Conservation (phyloP, 2,888 invertebrate species). For the Euproctis similis region DNA sequence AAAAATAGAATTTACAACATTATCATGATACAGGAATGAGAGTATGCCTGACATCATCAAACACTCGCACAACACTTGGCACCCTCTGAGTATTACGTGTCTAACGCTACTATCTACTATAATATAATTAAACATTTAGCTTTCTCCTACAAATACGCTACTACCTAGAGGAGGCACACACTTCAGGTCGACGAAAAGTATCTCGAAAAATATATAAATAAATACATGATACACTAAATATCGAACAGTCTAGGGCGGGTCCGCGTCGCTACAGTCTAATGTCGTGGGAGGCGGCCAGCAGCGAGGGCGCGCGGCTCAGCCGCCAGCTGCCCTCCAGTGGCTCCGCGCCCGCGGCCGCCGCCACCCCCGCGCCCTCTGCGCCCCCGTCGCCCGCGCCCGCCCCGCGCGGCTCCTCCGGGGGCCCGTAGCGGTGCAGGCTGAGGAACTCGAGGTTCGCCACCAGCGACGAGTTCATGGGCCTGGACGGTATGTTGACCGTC, state of each 20-base stretch:
- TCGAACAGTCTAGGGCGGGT: constrained; percentile 11
- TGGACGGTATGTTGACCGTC: constrained; percentile 50
- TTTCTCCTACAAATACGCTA: constrained; percentile 38
- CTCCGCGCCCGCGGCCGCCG: constrained; percentile 7
- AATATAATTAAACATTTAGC: constrained; percentile 39
- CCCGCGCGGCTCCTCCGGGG: constrained; percentile 34
- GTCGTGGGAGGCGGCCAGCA: constrained; percentile 49
- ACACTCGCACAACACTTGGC: constrained; percentile 40
- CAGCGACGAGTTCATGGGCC: constrained; percentile 57
- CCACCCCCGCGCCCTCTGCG: constrained; percentile 21
- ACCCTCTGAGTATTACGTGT: constrained; percentile 68
- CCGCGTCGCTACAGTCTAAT: constrained; percentile 42
- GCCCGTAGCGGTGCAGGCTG: constrained; percentile 64
- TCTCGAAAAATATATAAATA: constrained; percentile 58
- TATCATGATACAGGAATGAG: constrained; percentile 66
- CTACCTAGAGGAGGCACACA: constrained; percentile 57
- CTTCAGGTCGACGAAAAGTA: constrained; percentile 59
- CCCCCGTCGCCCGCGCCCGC: constrained; percentile 13
- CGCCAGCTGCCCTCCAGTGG: constrained; percentile 20
- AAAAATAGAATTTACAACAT: constrained; percentile 46
- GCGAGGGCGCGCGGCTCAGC: constrained; percentile 27
- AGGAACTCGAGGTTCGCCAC: constrained; percentile 63
- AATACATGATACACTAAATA: constrained; percentile 40
- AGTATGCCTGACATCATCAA: constrained; percentile 38
- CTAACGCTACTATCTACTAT: constrained; percentile 26